Base-by-base conservation (phyloP, 2,888 invertebrate species). In the Drosophila borealis region DNA sequence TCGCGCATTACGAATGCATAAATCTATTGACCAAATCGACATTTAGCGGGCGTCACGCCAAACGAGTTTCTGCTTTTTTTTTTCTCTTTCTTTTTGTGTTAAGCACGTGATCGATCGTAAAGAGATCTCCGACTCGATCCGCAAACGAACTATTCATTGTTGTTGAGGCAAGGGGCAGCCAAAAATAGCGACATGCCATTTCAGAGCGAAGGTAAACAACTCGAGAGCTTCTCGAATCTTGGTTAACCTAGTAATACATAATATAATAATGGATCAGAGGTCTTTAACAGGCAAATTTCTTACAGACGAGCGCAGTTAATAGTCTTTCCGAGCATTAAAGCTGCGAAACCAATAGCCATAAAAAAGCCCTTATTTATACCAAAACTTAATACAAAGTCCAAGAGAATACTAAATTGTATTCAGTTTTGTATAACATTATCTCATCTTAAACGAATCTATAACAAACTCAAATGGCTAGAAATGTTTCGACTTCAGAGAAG, bases 61-160 rank as follows among this genome's bases (percentile, higher is more conserved):
- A 72, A 74, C 74, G 19, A 21, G 74, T 72, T 72, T 73, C 25
- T 13, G 13, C 5, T 14, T 29, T 29, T 33, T 29, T 33, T n/a
- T 34, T n/a, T 3, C 6, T 3, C 17, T 10, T 29, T 11, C 13
- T 10, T 5, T n/a, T 14, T 11, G 6, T 9, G 1, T 5, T 19
- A 42, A 59, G 49, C 69, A 70, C 70, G 70, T 62, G 69, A 57
- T 44, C 21, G 48, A 0, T 10, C 8, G 17, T 13, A 54, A 17
- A 42, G 0, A 51, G 37, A 39, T 50, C 29, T 36, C n/a, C 29
- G 13, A 29, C 29, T 9, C 36, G 36, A 11, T 5, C 25, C 29
- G 14, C 42, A 53, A 25, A 19, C 10, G 46, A 34, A 14, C 48
- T 2, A 29, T 29, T 29, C 29, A 29, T 29, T 29, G 29, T 29